Base-by-base conservation (phyloP, 2,888 invertebrate genomes). In the Andrena marginata region DNA sequence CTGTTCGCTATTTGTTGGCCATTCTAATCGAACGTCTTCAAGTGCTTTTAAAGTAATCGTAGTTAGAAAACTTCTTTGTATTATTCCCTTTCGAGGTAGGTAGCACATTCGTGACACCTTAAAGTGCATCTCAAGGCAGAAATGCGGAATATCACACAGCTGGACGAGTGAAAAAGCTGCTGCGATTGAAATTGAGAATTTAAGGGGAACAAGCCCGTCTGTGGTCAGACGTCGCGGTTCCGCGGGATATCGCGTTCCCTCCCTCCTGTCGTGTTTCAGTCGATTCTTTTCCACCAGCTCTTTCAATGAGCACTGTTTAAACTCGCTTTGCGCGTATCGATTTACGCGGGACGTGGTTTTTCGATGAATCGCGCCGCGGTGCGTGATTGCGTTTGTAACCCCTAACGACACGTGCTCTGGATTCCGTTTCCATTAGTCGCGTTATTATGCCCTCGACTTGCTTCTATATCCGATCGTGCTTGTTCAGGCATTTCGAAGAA, bases 331-430 rank as follows among this genome's bases (percentile, higher is more conserved):
- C 62, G 48, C 33, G 33, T 26, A 81, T 74, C 70, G 75, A 82
- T 82, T 29, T 3, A 23, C 56, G 54, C 48, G 64, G 26, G 49
- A 67, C 65, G 35, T 31, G 56, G 71, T 76, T 82, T 82, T 72
- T 82, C 82, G 59, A 56, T 82, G 76, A 76, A 82, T 76, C 71
- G 35, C 56, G 8, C 60, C 35, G 54, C 64, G 65, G 26, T 29
- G 70, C 65, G 77, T 69, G 74, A 71, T 64, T 56, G 20, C 49
- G 56, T 67, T 31, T 68, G 51, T 29, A 63, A 68, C 75, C 75
- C 82, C 75, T 67, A 62, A 63, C 56, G 65, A 76, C 82, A 82
- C 82, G 82, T 82, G 82, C 67, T 68, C 31, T 29, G 63, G 63
- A 71, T 68, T 59, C 65, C 82, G 67, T 76, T 82, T 76, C 71